Conservation (phyloP, 2,888 invertebrate genomes). For the Trichopoda pennipes region DNA sequence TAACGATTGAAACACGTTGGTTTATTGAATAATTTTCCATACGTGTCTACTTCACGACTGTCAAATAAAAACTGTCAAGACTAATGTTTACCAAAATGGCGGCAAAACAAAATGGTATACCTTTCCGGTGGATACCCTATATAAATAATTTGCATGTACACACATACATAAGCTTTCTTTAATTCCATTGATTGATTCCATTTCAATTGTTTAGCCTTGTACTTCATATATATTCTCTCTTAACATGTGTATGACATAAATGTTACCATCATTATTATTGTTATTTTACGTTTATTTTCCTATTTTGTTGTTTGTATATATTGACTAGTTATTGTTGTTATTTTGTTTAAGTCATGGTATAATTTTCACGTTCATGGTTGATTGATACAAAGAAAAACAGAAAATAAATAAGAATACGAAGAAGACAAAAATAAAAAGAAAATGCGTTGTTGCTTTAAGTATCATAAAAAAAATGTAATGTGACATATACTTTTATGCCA, state of each 20-base stretch:
- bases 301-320: neutral
- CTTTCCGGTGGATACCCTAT: too few species aligned
- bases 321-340: conserved; percentile 9
- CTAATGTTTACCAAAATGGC: too few species aligned
- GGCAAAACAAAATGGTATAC: too few species aligned
- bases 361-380: conserved; percentile 59
- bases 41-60: too few species aligned
- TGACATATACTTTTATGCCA: conserved; percentile 21
- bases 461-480: conserved; percentile 35
- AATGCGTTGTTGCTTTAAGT: neutral
- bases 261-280: conserved; percentile 12
- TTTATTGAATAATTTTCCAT: too few species aligned
- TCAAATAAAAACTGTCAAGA: too few species aligned
- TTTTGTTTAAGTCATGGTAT: conserved; percentile 34
- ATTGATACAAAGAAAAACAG: neutral
- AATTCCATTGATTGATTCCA: neutral
- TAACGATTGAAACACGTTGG: too few species aligned
- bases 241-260: conserved; percentile 23
- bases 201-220: neutral
- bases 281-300: neutral
- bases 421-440: conserved; percentile 9
- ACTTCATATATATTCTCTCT: conserved; percentile 5
- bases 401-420: neutral
- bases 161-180: neutral
- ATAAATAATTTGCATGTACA: neutral